Evolutionary conservation across 1,140 invertebrate species (phyloP), one percentile per base, ranked within the genome.

Genomic region (Rhynchophorus ferrugineus): DNA sequence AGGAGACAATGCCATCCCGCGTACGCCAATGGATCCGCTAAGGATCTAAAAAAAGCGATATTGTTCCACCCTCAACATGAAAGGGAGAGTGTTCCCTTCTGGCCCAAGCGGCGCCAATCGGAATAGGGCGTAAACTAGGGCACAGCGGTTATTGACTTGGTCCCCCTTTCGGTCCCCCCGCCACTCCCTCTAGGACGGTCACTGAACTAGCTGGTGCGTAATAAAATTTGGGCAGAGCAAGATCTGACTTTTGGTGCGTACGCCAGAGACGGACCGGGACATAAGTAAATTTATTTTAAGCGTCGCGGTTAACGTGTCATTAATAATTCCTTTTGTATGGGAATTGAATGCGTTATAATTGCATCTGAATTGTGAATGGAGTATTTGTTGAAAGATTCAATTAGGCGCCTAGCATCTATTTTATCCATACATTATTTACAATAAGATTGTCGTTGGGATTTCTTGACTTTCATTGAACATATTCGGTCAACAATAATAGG

Each of bases 141-240:
- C 50, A 53, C 35, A 34, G 19, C 18, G 50, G 50, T 53, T 53
- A 53, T 53, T 46, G 50, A 53, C 43, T 41, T 17, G 43, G 18
- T 5, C 5, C 5, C 5, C 5, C 17, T 7, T 13, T 19, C 37
- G 16, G 37, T 33, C 48, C 38, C 33, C n/a, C 6, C 9, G 21
- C 49, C 49, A 29, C 35, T 38, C 38, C 48, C 21, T 3, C 34
- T 51, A 39, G 50, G 38, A 13, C 44, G 50, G 50, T 53, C 50
- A 53, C 44, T 53, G 50, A 53, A 53, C 50, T 53, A 46, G 44
- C 44, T 53, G 35, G 50, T 53, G 50, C 50, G 50, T 53, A 53
- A 53, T 46, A 43, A 53, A 53, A 53, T 53, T 53, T 29, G 44
- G 50, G 43, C 50, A 52, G 42, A 44, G 43, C 36, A 45, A 52